These are phyloP conservation scores for Drosophila kokeensis DNA, from an alignment of 2,888 invertebrate genomes.

Conservation along the genomic window DNA sequence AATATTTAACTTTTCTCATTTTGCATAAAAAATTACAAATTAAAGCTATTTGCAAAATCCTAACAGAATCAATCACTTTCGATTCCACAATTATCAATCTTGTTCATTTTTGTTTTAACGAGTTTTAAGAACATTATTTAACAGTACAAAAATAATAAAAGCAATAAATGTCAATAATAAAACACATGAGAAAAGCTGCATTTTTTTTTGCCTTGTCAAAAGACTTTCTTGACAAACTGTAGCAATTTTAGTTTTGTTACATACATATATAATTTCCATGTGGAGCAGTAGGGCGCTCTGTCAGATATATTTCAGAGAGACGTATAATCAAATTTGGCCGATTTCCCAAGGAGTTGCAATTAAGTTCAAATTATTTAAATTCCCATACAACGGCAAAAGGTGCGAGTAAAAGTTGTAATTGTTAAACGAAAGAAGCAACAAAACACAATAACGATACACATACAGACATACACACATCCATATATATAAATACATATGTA, in stretches of 20 bases:
- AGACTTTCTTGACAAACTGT: not conserved
- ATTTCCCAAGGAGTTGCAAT: slow-evolving; percentile 70
- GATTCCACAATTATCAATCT: not conserved
- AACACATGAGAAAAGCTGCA: not conserved
- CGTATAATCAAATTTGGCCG: slow-evolving; percentile 60
- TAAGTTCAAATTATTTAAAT: slow-evolving; percentile 57
- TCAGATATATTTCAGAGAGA: slow-evolving; percentile 2
- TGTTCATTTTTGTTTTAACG: not conserved
- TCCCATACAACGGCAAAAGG: slow-evolving; percentile 38
- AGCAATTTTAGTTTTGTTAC: not conserved
- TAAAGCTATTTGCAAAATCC: accelerated
- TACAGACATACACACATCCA: not conserved
- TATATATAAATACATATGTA: not conserved
- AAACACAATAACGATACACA: slow-evolving; percentile 26
- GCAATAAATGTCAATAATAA: not conserved
- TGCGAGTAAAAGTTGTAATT: slow-evolving; percentile 42
- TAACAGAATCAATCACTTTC: not conserved
- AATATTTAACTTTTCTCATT: not conserved
- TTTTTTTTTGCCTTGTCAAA: not conserved
- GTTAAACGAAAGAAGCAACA: slow-evolving; percentile 31
- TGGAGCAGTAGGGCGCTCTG: slow-evolving; percentile 56
- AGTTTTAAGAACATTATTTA: not conserved
- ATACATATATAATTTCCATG: slow-evolving; percentile 42
- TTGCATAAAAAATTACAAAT: not conserved
- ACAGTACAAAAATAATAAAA: slow-evolving; percentile 3